These are phyloP conservation scores for Nezara viridula DNA, from an alignment of 2,888 invertebrate genomes.

Conservation along the genomic window DNA sequence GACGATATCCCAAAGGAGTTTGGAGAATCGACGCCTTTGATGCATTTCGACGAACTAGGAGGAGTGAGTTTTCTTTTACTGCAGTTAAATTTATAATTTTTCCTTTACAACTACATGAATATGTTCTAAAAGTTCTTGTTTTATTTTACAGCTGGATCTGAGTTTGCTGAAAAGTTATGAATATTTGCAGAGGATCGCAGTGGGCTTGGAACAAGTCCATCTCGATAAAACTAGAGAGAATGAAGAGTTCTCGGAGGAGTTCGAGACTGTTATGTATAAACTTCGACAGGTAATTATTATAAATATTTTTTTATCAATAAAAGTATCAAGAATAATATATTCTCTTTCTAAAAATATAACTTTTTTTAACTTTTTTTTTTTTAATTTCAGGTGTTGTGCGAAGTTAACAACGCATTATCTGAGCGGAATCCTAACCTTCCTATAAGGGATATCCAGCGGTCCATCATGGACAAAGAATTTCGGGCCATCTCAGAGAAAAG, in stretches of 20 bases:
- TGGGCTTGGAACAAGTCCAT: slow-evolving; percentile 78
- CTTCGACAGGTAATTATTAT: slow-evolving; percentile 72
- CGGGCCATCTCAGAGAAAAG: slow-evolving; percentile 69
- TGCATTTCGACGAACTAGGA: slow-evolving; percentile 68
- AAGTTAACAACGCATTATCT: slow-evolving; percentile 75
- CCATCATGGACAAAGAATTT: slow-evolving; percentile 70
- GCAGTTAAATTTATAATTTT: not conserved
- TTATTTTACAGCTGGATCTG: slow-evolving; percentile 70
- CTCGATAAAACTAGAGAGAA: slow-evolving; percentile 74
- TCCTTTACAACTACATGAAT: not conserved
- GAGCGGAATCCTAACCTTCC: slow-evolving; percentile 70
- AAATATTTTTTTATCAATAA: slow-evolving; percentile 12
- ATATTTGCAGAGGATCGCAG: slow-evolving; percentile 79
- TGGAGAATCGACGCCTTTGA: slow-evolving; percentile 69
- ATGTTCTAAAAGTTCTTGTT: not conserved
- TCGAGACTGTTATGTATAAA: slow-evolving; percentile 74
- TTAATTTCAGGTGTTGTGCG: slow-evolving; percentile 75
- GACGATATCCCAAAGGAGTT: slow-evolving; percentile 71
- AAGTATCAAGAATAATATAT: not conserved
- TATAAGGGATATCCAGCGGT: slow-evolving; percentile 71
- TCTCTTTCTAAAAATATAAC: slow-evolving; percentile 58
- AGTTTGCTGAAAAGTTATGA: slow-evolving; percentile 76
- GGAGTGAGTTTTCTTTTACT: slow-evolving; percentile 69
- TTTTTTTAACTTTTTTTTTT: not conserved
- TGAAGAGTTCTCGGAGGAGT: slow-evolving; percentile 71